A percentile compares a stretch with the other conserved stretches of the same genome.
These are phyloP conservation scores for Eumeta japonica DNA, from an alignment of 1,140 invertebrate species.

Conservation along the genomic window DNA sequence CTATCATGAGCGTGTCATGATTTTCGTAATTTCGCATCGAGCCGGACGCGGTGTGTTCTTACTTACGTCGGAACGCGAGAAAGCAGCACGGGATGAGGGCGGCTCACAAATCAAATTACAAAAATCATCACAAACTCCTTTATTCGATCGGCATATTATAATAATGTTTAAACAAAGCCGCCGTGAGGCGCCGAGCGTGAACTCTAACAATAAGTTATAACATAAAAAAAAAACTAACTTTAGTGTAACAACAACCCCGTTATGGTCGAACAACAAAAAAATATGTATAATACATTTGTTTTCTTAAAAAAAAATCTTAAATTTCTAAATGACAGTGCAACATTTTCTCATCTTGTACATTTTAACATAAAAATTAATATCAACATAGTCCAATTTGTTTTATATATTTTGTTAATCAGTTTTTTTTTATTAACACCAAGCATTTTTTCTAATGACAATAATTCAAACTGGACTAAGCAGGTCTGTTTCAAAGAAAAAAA, in stretches of 20 bases:
- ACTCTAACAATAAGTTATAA: neutral
- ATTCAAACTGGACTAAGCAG: too few relatives aligned
- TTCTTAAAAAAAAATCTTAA: too few relatives aligned
- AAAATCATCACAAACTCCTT: slow-evolving; percentile 54
- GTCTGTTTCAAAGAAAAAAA: too few relatives aligned
- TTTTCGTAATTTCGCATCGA: slow-evolving; percentile 56
- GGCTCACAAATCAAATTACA: slow-evolving; percentile 53
- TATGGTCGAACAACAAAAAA: slow-evolving; percentile 6
- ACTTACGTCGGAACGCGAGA: slow-evolving; percentile 34
- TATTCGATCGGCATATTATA: slow-evolving; percentile 43
- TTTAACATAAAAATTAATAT: too few relatives aligned
- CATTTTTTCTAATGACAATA: too few relatives aligned
- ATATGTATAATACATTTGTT: too few relatives aligned
- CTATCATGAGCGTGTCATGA: slow-evolving; percentile 16
- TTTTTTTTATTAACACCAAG: too few relatives aligned
- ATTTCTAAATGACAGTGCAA: too few relatives aligned
- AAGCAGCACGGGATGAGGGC: slow-evolving; percentile 16
- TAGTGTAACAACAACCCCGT: slow-evolving; percentile 49
- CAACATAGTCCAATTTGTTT: too few relatives aligned
- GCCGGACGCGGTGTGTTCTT: slow-evolving; percentile 31
- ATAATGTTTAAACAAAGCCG: slow-evolving; percentile 50
- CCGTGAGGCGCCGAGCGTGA: neutral
- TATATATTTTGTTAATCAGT: too few relatives aligned
- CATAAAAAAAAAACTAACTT: slow-evolving; percentile 31
- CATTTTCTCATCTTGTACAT: too few relatives aligned